phyloP scores from a whole-genome alignment of 2,888 invertebrate species.

The Salpingus planirostris region DNA sequence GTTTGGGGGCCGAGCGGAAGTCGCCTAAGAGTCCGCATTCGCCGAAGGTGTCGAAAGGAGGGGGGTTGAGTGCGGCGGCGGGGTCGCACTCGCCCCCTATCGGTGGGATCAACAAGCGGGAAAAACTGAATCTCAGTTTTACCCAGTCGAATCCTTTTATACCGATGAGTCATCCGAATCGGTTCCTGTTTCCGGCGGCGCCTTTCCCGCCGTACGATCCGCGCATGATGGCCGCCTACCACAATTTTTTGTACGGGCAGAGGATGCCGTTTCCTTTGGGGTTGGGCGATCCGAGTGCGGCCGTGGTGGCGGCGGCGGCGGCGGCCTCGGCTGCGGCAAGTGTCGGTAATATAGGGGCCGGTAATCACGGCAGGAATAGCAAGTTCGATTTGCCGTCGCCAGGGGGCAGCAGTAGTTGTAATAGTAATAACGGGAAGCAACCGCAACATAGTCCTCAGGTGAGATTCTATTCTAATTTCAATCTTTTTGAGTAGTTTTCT shows the following conservation, averaged over 20 bases:
- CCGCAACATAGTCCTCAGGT: conserved; percentile 17
- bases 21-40: conserved; percentile 38
- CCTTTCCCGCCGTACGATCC: conserved; percentile 39
- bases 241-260: conserved; percentile 31
- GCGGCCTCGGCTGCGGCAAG: background rate
- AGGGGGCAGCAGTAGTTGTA: background rate
- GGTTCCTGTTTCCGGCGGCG: conserved; percentile 30
- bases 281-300: conserved; percentile 15
- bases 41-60: conserved; percentile 23
- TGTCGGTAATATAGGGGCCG: no score
- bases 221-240: conserved; percentile 38
- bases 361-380: conserved; percentile 24
- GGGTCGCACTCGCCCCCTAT: conserved; percentile 8
- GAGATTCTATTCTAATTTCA: no score
- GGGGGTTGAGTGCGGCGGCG: background rate
- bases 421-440: conserved; percentile 3
- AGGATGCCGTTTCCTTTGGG: conserved; percentile 27
- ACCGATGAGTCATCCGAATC: conserved; percentile 38
- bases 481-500: no score
- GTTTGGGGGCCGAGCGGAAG: conserved; percentile 18
- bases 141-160: conserved; percentile 41
- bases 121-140: conserved; percentile 33
- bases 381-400: conserved; percentile 25
- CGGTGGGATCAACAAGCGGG: conserved; percentile 14
- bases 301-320: conserved; percentile 4